Conservation (phyloP, 2,113 vertebrate species). For the Sphyrna mokarran region DNA sequence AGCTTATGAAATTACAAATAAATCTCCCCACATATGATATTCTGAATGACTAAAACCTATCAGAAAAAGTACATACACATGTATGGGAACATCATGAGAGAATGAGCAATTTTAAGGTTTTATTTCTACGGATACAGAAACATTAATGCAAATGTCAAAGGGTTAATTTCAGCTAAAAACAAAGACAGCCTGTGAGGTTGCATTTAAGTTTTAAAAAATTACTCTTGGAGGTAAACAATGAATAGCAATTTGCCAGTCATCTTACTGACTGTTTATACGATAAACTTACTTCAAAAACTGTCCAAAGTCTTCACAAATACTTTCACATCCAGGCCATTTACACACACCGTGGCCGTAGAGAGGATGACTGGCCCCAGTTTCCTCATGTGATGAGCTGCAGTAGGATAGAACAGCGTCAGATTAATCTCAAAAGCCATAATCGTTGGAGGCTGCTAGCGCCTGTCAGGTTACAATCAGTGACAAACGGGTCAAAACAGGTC, state of each 20-base stretch:
- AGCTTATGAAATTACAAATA: not conserved
- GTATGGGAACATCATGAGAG: not conserved
- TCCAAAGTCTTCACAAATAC: conserved; percentile 96
- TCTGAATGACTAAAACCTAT: not conserved
- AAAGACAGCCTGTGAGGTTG: not conserved
- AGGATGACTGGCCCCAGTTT: conserved; percentile 86
- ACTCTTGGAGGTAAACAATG: not conserved
- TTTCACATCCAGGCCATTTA: conserved; percentile 99
- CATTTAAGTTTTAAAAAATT: not conserved
- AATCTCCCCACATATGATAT: not conserved
- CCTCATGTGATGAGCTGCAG: conserved; percentile 88
- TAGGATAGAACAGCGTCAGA: conserved; percentile 60
- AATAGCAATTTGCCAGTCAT: not conserved
- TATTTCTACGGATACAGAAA: not conserved
- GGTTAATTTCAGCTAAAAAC: not conserved
- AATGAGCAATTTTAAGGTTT: not conserved
- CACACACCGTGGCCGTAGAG: conserved; percentile 97
- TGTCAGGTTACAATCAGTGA: conserved; percentile 73
- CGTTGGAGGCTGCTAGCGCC: conserved; percentile 62
- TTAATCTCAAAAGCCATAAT: conserved; percentile 66
- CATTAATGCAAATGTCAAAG: not conserved
- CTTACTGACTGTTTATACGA: not conserved
- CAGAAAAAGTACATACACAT: not conserved
- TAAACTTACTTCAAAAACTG: conserved; percentile 97
- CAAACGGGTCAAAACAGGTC: conserved; percentile 73